These are phyloP conservation scores for Agapostemon virescens DNA, from an alignment of 2,888 invertebrate genomes.

Conservation along the genomic window DNA sequence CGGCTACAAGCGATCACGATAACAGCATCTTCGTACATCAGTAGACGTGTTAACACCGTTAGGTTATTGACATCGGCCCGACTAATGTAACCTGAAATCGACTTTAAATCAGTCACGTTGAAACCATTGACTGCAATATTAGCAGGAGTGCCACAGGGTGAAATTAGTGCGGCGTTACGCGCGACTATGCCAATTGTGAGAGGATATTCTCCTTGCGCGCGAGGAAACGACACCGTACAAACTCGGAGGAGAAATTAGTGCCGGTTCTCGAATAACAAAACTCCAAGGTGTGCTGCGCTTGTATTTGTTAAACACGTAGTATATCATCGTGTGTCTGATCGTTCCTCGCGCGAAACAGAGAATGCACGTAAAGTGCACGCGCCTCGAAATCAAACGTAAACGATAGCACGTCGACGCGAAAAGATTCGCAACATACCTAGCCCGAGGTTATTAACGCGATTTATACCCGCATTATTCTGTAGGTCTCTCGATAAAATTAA, in stretches of 20 bases:
- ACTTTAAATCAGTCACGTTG: constrained; percentile 56
- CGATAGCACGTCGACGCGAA: constrained; percentile 20
- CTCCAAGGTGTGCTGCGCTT: constrained; percentile 30
- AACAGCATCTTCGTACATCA: neutral
- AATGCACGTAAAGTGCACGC: constrained; percentile 34
- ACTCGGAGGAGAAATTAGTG: constrained; percentile 46
- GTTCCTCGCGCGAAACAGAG: constrained; percentile 40
- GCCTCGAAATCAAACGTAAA: constrained; percentile 41
- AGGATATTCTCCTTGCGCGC: constrained; percentile 10
- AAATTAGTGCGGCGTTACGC: constrained; percentile 39
- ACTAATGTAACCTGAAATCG: constrained; percentile 46
- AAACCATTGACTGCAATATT: constrained; percentile 49
- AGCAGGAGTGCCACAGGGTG: constrained; percentile 38
- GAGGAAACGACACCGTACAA: constrained; percentile 48
- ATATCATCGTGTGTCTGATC: constrained; percentile 51
- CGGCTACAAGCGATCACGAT: neutral
- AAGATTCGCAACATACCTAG: constrained; percentile 18
- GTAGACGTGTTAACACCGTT: constrained; percentile 8
- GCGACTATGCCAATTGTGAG: constrained; percentile 27
- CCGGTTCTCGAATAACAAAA: constrained; percentile 33
- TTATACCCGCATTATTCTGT: constrained; percentile 45
- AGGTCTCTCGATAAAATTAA: constrained; percentile 5
- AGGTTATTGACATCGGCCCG: constrained; percentile 34
- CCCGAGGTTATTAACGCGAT: constrained; percentile 50
- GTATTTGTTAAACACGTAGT: constrained; percentile 42